A percentile compares a stretch with the other conserved stretches of the same genome.
These are phyloP conservation scores for Lanistes nyassanus DNA, from an alignment of 1,140 invertebrate species.

Conservation along the genomic window DNA sequence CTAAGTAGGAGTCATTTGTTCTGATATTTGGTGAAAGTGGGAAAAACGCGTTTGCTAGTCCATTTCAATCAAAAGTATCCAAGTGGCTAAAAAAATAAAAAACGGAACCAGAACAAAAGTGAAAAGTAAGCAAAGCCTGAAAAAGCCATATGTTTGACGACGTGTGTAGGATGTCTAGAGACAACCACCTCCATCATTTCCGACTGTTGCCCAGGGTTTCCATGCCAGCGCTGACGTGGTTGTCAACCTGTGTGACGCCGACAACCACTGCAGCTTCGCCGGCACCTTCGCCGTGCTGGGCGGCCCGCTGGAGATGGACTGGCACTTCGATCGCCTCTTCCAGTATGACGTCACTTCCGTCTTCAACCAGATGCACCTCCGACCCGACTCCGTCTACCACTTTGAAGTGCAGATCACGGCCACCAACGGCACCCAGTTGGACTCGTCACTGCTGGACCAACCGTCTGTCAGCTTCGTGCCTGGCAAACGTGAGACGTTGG, in stretches of 20 bases:
- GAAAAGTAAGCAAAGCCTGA: no score
- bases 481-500: conserved; percentile 7
- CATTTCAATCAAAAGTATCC: no score
- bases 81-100: no score
- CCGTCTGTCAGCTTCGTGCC: conserved; percentile 33
- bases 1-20: no score
- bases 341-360: conserved; percentile 37
- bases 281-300: conserved; percentile 38
- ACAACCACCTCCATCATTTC: no score
- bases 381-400: conserved; percentile 23
- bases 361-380: conserved; percentile 24
- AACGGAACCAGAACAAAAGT: no score
- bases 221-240: conserved; percentile 27
- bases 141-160: no score
- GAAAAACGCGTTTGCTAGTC: no score
- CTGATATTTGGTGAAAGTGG: no score
- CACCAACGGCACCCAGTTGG: conserved; percentile 30
- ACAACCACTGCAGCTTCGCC: conserved; percentile 31
- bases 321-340: conserved; percentile 38
- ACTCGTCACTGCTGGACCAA: conserved; percentile 11
- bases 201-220: conserved; percentile 18
- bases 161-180: no score
- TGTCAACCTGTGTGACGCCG: conserved; percentile 28
- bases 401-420: conserved; percentile 24
- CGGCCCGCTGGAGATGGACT: conserved; percentile 36